Conservation (phyloP, 2,113 vertebrate genomes). For the Aldabrachelys gigantea region DNA sequence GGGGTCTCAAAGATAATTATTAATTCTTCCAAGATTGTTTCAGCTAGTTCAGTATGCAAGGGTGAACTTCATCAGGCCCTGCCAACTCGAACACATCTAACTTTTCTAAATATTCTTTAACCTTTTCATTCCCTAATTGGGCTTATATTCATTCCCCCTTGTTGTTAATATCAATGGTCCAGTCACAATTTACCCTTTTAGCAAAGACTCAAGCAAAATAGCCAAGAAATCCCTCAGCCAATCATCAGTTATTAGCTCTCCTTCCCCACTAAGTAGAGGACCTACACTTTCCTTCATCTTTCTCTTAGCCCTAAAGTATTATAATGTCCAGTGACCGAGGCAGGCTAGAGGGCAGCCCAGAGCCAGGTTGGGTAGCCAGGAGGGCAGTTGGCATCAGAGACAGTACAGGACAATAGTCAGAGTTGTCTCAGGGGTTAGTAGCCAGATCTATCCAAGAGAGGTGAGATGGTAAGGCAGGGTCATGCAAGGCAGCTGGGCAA, state of each 20-base stretch:
- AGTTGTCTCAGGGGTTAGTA: no score
- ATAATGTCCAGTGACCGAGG: not conserved
- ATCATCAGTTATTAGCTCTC: no score
- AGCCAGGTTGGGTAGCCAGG: not conserved
- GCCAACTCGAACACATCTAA: not conserved
- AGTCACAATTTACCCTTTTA: not conserved
- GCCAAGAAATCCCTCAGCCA: not conserved
- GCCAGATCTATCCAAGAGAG: no score
- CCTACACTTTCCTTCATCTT: not conserved
- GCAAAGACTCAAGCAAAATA: not conserved
- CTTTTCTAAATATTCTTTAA: not conserved
- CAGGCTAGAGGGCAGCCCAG: not conserved
- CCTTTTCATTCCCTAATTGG: not conserved
- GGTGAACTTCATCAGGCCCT: not conserved
- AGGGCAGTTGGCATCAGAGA: not conserved
- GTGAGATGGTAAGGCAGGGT: no score
- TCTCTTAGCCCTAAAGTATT: no score
- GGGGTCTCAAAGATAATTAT: not conserved
- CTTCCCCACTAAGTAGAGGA: no score
- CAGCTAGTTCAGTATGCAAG: not conserved
- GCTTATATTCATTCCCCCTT: not conserved
- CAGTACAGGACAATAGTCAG: not conserved
- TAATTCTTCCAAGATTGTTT: not conserved
- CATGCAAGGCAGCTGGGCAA: no score
- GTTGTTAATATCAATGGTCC: not conserved